Evolutionary conservation across 2,113 vertebrate genomes (phyloP).

Genomic region (Pionites leucogaster): DNA sequence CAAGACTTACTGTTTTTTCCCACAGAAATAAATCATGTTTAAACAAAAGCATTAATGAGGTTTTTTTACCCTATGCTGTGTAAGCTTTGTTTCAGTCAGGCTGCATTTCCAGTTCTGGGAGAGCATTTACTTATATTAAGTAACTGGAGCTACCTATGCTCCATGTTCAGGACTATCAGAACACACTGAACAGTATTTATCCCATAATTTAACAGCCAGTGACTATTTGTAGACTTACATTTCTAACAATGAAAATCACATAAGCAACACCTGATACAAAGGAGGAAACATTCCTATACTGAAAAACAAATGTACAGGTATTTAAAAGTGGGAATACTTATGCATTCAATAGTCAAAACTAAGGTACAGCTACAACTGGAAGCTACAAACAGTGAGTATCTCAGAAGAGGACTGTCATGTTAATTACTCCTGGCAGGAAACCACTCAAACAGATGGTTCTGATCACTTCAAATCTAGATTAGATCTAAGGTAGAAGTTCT

Average conservation of each 20-base stretch:
- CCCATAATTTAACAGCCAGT: background rate
- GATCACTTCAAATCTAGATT: background rate
- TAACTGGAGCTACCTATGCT: background rate
- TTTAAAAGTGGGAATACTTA: background rate
- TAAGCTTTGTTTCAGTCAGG: background rate
- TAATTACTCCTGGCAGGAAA: background rate
- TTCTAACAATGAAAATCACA: background rate
- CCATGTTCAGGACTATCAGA: background rate
- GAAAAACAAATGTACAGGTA: fast-evolving
- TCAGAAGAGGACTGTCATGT: background rate
- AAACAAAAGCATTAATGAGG: background rate
- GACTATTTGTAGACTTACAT: background rate
- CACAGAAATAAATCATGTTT: background rate
- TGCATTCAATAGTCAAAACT: background rate
- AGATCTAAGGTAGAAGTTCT: background rate
- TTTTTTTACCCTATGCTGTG: fast-evolving
- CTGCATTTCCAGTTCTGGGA: background rate
- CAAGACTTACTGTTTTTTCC: background rate
- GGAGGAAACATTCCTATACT: background rate
- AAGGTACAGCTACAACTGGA: background rate
- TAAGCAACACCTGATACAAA: background rate
- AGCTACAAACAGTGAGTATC: background rate
- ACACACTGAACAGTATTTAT: background rate
- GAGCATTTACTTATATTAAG: background rate
- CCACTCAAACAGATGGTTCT: background rate